Percentiles rank a stretch among this genome's conserved stretches.
Conservation (phyloP, 2,113 vertebrate genomes). For the Cebidichthys violaceus region DNA sequence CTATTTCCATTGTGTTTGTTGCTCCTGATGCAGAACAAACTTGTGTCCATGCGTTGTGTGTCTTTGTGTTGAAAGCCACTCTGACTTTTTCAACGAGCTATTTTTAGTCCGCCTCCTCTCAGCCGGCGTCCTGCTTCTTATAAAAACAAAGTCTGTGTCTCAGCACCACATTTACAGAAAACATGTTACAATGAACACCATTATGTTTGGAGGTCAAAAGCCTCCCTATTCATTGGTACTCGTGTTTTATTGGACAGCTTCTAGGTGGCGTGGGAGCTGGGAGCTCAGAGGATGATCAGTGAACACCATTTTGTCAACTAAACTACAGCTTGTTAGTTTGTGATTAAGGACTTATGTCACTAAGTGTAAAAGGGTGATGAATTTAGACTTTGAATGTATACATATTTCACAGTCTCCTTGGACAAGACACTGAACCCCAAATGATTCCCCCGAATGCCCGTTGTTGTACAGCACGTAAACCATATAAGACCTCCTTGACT, state of each 20-base stretch:
- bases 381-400: too few species aligned
- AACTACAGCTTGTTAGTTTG: neutral
- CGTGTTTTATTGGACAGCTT: neutral
- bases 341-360: neutral
- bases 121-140: conserved; percentile 29
- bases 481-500: neutral
- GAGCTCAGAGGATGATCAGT: neutral
- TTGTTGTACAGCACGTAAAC: neutral
- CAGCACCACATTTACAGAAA: neutral
- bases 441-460: neutral
- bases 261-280: neutral
- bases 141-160: conserved; percentile 23
- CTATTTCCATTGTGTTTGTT: neutral
- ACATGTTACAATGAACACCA: neutral
- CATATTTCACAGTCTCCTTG: too few species aligned
- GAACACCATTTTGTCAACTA: neutral
- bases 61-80: neutral
- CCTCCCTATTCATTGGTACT: neutral
- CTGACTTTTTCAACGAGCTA: conserved; percentile 20
- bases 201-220: neutral
- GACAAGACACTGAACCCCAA: neutral
- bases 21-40: neutral
- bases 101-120: conserved; percentile 22
- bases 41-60: neutral
- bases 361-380: neutral